These are phyloP conservation scores for Priocnemis perturbator DNA, from an alignment of 2,888 invertebrate species.

Conservation along the genomic window DNA sequence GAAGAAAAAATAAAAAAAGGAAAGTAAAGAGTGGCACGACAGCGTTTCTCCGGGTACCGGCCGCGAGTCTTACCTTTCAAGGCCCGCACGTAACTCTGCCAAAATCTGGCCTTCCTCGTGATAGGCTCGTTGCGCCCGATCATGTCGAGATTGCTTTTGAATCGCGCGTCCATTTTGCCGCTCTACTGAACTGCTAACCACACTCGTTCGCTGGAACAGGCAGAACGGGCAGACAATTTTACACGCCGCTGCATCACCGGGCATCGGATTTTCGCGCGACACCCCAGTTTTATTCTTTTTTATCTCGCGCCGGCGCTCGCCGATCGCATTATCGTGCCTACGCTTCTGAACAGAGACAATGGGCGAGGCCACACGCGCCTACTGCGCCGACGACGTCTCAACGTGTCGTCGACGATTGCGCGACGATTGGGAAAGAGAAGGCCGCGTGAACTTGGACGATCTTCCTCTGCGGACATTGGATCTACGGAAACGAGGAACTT, in stretches of 20 bases:
- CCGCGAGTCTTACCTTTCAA: constrained; percentile 84
- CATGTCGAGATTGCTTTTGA: constrained; percentile 94
- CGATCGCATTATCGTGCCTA: neutral
- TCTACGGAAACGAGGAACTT: neutral
- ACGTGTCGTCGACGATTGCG: too few relatives aligned
- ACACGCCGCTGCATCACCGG: neutral
- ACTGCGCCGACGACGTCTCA: too few relatives aligned
- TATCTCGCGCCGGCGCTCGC: too few relatives aligned
- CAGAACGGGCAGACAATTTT: constrained; percentile 1
- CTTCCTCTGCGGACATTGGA: too few relatives aligned
- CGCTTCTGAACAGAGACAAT: too few relatives aligned
- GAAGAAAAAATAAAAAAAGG: too few relatives aligned
- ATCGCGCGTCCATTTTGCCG: constrained; percentile 83
- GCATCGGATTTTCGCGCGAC: neutral
- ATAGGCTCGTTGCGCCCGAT: constrained; percentile 94
- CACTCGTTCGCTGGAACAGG: constrained; percentile 85
- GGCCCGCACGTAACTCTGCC: constrained; percentile 95
- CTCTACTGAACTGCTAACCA: constrained; percentile 78
- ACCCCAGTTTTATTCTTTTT: too few relatives aligned
- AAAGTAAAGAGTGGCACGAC: too few relatives aligned
- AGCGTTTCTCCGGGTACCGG: neutral
- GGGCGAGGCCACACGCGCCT: too few relatives aligned
- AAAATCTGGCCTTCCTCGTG: constrained; percentile 94
- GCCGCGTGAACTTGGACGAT: too few relatives aligned
- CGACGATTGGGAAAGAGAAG: too few relatives aligned